Conservation (phyloP, 2,797 vertebrate genomes). For the Eospalax fontanierii region DNA sequence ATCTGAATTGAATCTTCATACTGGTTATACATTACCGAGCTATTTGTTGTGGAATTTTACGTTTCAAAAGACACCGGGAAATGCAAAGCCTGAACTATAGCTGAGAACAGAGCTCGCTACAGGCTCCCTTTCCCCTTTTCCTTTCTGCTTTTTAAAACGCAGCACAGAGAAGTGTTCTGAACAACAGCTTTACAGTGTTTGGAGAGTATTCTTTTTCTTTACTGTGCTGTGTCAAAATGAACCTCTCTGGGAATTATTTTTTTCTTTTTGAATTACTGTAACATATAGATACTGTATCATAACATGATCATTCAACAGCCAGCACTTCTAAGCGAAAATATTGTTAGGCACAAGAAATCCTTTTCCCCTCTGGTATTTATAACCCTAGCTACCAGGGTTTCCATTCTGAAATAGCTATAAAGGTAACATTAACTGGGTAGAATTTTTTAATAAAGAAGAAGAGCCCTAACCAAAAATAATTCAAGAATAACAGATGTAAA, state of each 20-base stretch:
- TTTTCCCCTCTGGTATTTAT: constrained; percentile 80
- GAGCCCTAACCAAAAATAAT: constrained; percentile 77
- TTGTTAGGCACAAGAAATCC: constrained; percentile 81
- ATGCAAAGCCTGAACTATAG: constrained; percentile 83
- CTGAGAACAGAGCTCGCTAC: constrained; percentile 79
- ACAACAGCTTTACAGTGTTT: constrained; percentile 80
- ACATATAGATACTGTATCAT: constrained; percentile 85
- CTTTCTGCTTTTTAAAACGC: constrained; percentile 68
- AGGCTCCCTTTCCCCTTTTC: constrained; percentile 56
- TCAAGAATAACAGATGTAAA: constrained; percentile 80
- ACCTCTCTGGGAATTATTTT: constrained; percentile 75
- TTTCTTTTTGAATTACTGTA: constrained; percentile 81
- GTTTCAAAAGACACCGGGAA: constrained; percentile 87
- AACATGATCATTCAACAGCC: constrained; percentile 87
- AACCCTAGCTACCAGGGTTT: constrained; percentile 84
- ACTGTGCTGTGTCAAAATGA: constrained; percentile 71
- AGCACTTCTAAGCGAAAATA: constrained; percentile 85
- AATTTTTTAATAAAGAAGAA: constrained; percentile 68
- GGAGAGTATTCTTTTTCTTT: constrained; percentile 77
- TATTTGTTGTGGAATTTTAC: constrained; percentile 89
- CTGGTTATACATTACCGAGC: constrained; percentile 85
- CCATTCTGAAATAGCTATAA: constrained; percentile 82
- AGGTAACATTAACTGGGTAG: constrained; percentile 79
- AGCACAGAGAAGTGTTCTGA: constrained; percentile 71
- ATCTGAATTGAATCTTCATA: constrained; percentile 90